Evolutionary conservation across 2,113 vertebrate species (phyloP).

Genomic region (Cyrtonyx montezumae): DNA sequence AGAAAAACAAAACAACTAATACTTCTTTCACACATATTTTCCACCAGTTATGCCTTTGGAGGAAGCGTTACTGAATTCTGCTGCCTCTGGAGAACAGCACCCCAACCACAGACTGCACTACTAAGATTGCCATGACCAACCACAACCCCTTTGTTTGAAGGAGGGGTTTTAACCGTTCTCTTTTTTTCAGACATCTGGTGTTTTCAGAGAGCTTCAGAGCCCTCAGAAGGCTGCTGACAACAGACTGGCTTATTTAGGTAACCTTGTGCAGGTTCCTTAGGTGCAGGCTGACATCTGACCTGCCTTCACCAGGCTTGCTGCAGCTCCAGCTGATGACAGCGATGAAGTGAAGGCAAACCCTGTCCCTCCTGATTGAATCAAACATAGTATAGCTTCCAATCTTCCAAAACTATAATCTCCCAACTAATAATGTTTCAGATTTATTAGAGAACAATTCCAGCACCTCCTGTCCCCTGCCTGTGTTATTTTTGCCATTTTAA

Average conservation of each 20-base stretch:
- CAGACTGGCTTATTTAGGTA: background rate
- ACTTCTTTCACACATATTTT: background rate
- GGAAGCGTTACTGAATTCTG: background rate
- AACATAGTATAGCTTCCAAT: background rate
- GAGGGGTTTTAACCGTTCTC: background rate
- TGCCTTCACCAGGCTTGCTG: background rate
- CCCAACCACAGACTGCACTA: background rate
- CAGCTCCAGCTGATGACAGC: background rate
- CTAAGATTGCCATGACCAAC: background rate
- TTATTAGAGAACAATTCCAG: constrained; percentile 32
- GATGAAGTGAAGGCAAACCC: background rate
- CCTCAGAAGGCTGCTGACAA: background rate
- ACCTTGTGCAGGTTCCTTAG: background rate
- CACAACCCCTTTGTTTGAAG: background rate
- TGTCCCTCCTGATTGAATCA: background rate
- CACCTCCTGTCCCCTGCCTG: background rate
- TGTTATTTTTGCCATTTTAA: constrained; percentile 32
- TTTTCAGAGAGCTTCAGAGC: background rate
- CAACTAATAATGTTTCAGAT: background rate
- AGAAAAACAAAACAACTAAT: background rate
- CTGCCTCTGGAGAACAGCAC: background rate
- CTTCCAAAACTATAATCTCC: background rate
- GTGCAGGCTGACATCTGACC: background rate
- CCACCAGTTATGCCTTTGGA: background rate
- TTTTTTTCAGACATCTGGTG: background rate